phyloP scores from a whole-genome alignment of 2,888 invertebrate genomes.

The Platerodrilus igneus region DNA sequence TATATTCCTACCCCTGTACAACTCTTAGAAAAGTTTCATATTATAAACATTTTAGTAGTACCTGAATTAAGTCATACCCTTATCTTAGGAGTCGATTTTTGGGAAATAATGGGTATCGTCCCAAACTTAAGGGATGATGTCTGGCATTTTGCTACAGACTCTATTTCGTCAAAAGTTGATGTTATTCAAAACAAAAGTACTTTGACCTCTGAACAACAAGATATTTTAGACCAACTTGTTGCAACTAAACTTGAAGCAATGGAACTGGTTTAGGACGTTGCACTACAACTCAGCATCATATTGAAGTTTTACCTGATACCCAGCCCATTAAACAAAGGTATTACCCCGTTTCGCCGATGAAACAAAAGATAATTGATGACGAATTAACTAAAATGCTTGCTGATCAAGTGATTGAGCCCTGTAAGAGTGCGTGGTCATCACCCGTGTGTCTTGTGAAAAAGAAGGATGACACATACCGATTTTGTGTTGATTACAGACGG shows the following conservation, averaged over 20 bases:
- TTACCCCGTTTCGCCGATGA: neutral
- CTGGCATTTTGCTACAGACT: conserved; percentile 20
- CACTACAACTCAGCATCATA: no score
- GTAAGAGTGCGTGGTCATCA: conserved; percentile 12
- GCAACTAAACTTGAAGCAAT: no score
- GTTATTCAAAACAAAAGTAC: no score
- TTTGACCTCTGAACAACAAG: no score
- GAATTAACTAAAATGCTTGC: conserved; percentile 12
- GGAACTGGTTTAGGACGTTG: no score
- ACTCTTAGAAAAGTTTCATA: conserved; percentile 10
- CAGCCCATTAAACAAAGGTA: neutral
- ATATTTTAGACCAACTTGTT: no score
- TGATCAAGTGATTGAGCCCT: conserved; percentile 7
- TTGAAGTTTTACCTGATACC: neutral
- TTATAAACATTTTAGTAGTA: conserved; percentile 22
- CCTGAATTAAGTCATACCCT: conserved; percentile 15
- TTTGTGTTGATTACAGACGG: conserved; percentile 30
- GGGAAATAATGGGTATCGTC: conserved; percentile 21
- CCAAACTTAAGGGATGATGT: conserved; percentile 20
- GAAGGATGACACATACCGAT: conserved; percentile 14
- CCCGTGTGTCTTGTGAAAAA: conserved; percentile 10
- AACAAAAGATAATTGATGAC: neutral
- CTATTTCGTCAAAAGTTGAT: neutral
- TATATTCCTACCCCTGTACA: conserved; percentile 12
- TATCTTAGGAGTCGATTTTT: conserved; percentile 24